Base-by-base conservation (phyloP, 2,113 vertebrate species). In the Corydoras sp. region DNA sequence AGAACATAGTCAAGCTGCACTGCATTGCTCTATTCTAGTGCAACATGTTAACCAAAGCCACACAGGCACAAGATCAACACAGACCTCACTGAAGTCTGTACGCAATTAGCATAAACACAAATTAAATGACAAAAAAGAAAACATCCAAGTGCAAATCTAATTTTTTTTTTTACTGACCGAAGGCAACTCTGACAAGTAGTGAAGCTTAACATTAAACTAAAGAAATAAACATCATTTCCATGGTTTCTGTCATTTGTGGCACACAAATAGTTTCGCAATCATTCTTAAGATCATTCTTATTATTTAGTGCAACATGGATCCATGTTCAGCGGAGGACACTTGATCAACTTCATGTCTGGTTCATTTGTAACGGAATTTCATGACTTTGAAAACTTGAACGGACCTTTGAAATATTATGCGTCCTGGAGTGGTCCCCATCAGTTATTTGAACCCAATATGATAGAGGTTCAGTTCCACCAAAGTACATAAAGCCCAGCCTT, bases 21-120 rank as follows among this genome's bases (percentile, higher is more conserved):
- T 69, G 75, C 76, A 69, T 76, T 68, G 62, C 70, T 76, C 71
- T 76, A 68, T 73, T 77, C 71, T 80, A 80, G 79, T 80, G 79
- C 79, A 80, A 80, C 69, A 77, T 62, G 62, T 76, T 66, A 73
- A 80, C 70, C 54, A 50, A 75, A 77, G 76, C 74, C 77, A 72
- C 55, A 72, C 67, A 77, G 79, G 76, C 76, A 77, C 71, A 43
- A 67, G 66, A 75, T 65, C 48, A 65, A 65, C 75, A 54, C 73
- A 68, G 59, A 65, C 69, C 77, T 77, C 35, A 60, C 64, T 53
- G 58, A 75, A 67, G 67, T 79, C 70, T 70, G 71, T 70, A 73
- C 65, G 60, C 74, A 62, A 69, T 53, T 66, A 69, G 73, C 35
- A 64, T 66, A 65, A 75, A 67, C 71, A 55, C 67, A 56, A 54